Base-by-base conservation (phyloP, 2,113 vertebrate species). In the Lagopus leucura region DNA sequence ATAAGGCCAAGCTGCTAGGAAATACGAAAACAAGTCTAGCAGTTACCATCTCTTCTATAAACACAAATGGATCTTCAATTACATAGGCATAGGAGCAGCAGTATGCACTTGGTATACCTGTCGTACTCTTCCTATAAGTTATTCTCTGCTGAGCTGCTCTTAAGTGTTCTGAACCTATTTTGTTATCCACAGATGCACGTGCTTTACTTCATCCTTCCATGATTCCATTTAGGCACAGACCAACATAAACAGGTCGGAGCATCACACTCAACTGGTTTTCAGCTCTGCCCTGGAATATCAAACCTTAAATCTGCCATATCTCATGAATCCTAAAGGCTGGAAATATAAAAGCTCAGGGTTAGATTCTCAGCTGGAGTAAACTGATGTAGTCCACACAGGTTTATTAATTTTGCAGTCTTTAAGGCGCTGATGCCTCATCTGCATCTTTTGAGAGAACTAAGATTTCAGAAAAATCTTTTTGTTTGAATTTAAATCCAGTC, bases 371-470 rank as follows among this genome's bases (percentile, higher is more conserved):
- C 52, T 60, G n/a, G 24, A 55, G 40, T 36, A n/a, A 63, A 34
- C 13, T 0, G 11, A 36, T 5, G 8, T 3, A 48, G 20, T 4
- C 58, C 67, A 30, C 10, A 5, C 3, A 7, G 43, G 10, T 72
- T 40, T 24, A n/a, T 54, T 63, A 48, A 42, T 69, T 60, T 52
- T 42, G 60, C 4, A 16, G 28, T 55, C 36, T 67, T 79, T 10
- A 64, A 81, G 70, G 42, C 1, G 3, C 36, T n/a, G 43, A 25
- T 61, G 54, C 32, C 43, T 30, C 9, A 55, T 18, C 27, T 20
- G 52, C 36, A 18, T 32, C 64, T 73, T 71, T 42, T 38, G 70
- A 70, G 36, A 71, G 15, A 52, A 20, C 13, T 0, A 2, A 60
- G 54, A 34, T 21, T 57, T 43, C 40, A 57, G 19, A 78, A 48